A percentile compares a stretch with the other conserved stretches of the same genome.
Conservation (phyloP, 2,888 invertebrate species). For the Drosophila imparisetae region DNA sequence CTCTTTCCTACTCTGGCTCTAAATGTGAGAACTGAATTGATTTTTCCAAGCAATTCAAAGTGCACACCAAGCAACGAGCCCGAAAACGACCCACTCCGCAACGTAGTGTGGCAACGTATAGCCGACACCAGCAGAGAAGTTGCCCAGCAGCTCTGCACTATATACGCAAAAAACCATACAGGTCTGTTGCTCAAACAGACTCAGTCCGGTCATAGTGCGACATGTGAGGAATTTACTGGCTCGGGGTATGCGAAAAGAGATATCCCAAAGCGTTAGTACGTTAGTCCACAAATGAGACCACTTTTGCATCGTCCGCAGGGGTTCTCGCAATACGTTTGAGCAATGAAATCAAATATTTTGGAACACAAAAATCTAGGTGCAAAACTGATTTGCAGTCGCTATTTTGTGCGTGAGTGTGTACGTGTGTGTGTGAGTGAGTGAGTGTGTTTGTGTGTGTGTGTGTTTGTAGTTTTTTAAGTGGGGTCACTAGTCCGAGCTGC, state of each 20-base stretch:
- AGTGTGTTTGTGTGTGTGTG: not conserved
- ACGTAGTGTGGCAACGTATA: constrained; percentile 5
- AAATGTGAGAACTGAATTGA: constrained; percentile 70
- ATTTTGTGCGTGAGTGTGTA: not conserved
- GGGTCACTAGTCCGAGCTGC: constrained; percentile 3
- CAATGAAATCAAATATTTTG: constrained; percentile 76
- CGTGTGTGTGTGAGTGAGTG: not conserved
- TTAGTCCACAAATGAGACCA: not conserved
- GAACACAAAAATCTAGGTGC: constrained; percentile 57
- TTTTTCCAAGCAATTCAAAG: constrained; percentile 81
- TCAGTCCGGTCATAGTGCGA: constrained; percentile 1
- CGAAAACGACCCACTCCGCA: not conserved
- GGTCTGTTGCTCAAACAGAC: constrained; percentile 1
- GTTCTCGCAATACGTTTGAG: constrained; percentile 42
- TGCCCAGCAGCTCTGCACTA: not conserved
- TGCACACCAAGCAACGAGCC: constrained; percentile 44
- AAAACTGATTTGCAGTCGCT: not conserved
- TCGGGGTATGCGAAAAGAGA: constrained; percentile 3
- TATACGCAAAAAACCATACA: constrained; percentile 8
- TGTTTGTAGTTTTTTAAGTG: not conserved
- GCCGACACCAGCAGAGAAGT: not conserved
- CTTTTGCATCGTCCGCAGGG: not conserved
- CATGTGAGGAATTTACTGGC: constrained; percentile 44
- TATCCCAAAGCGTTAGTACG: constrained; percentile 4
- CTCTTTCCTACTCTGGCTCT: constrained; percentile 16